Evolutionary conservation across 2,888 invertebrate genomes (phyloP), one percentile per base, ranked within the genome.

Genomic region (Biston stratarius): DNA sequence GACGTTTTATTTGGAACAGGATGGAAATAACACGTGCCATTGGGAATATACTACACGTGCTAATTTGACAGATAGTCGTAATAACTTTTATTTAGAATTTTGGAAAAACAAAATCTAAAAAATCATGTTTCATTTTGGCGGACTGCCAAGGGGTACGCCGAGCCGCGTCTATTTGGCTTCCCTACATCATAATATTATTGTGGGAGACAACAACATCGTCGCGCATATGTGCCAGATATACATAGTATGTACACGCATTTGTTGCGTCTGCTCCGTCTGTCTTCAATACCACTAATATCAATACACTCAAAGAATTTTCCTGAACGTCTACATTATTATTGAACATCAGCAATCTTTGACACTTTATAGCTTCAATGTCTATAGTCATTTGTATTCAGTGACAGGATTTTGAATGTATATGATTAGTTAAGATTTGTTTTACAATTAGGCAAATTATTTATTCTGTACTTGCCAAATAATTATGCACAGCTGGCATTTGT

Each of bases 181-280:
- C 14, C 77, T 72, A 78, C 77, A 78, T 79, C 72, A 80, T 78
- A 76, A 83, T 80, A 77, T 79, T 79, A 76, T 77, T 77, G 78
- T 77, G 64, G 61, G 68, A 74, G 76, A 78, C 75, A 76, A 81
- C 82, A 78, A 81, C 77, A 79, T 74, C 76, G 82, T 85, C 83
- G 84, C 78, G 79, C 76, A 75, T 71, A 70, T 78, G 83, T 83
- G 84, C 85, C 81, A 79, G 56, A 64, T 68, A 64, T 68, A 48
- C 11, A 57, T n/a, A n/a, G n/a, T n/a, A n/a, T 15, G 34, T 40
- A 42, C 40, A 38, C 51, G 56, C 36, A 58, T 70, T 64, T 72
- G 67, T 72, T 70, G 69, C 53, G 72, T 71, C 73, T 71, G 57
- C 38, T 24, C 44, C 48, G 55, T 67, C 42, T 66, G 56, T 64